phyloP scores from a whole-genome alignment of 2,797 vertebrate genomes.

The Tympanoctomys barrerae region DNA sequence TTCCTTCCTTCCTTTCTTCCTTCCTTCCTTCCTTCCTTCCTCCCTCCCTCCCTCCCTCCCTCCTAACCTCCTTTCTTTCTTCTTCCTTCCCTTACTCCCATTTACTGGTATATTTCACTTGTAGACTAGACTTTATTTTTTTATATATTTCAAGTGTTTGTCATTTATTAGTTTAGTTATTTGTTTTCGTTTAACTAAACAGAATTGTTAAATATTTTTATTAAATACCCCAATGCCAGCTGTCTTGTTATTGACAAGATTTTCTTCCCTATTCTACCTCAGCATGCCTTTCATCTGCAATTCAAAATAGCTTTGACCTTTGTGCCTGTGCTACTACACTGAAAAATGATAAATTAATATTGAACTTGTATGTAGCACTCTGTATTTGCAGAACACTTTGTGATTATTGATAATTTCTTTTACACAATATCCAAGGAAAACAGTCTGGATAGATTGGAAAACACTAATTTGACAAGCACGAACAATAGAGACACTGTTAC shows the following conservation, averaged over 20 bases:
- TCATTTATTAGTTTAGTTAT: background rate
- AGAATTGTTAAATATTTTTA: constrained; percentile 22
- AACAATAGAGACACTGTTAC: constrained; percentile 17
- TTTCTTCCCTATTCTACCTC: constrained; percentile 23
- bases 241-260: background rate
- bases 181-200: background rate
- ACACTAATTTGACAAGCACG: constrained; percentile 60
- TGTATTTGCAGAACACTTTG: constrained; percentile 74
- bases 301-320: constrained; percentile 76
- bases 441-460: constrained; percentile 37
- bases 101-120: background rate
- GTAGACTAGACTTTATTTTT: constrained; percentile 29
- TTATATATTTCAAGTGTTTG: constrained; percentile 34
- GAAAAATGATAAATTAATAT: constrained; percentile 62
- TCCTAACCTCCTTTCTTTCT: too few species aligned
- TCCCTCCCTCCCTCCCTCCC: too few species aligned
- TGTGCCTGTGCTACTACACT: constrained; percentile 51
- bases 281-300: background rate
- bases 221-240: background rate
- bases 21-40: too few species aligned
- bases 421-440: constrained; percentile 64
- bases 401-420: constrained; percentile 72
- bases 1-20: too few species aligned
- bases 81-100: too few species aligned
- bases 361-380: constrained; percentile 64